Evolutionary conservation across 2,113 vertebrate genomes (phyloP).

Genomic region (Prietella phreatophila): DNA sequence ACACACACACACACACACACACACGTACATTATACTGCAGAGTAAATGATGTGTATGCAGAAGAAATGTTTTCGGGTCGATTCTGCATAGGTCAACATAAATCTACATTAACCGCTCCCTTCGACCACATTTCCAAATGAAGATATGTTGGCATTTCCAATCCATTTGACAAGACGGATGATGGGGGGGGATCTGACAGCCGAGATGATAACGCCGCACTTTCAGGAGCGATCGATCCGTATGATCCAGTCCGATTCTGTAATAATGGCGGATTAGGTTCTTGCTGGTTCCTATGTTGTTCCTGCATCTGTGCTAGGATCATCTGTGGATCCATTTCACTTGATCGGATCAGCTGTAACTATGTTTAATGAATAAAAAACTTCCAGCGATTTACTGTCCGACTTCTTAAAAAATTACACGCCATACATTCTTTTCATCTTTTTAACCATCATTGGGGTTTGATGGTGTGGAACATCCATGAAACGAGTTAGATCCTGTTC

Average conservation of each 20-base stretch:
- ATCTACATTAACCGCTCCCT: constrained; percentile 8
- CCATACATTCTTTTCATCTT: background rate
- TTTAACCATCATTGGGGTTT: background rate
- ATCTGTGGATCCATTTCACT: background rate
- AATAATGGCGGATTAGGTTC: background rate
- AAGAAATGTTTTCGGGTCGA: background rate
- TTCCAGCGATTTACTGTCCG: background rate
- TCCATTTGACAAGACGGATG: background rate
- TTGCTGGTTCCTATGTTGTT: background rate
- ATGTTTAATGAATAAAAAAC: background rate
- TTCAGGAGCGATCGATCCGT: background rate
- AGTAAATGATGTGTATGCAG: background rate
- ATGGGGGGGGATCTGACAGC: background rate
- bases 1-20: background rate
- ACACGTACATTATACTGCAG: background rate
- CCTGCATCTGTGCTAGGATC: background rate
- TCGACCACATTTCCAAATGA: background rate
- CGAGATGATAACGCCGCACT: background rate
- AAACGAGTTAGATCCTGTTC: background rate
- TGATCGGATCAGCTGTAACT: background rate
- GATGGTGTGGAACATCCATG: background rate
- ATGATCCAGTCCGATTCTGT: background rate
- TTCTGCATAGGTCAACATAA: constrained; percentile 7
- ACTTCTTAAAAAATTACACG: background rate
- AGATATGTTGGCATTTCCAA: constrained; percentile 1